A percentile compares a stretch with the other conserved stretches of the same genome.
Evolutionary conservation across 2,113 vertebrate species (phyloP).

Genomic region (Gallinago paraguaiae): DNA sequence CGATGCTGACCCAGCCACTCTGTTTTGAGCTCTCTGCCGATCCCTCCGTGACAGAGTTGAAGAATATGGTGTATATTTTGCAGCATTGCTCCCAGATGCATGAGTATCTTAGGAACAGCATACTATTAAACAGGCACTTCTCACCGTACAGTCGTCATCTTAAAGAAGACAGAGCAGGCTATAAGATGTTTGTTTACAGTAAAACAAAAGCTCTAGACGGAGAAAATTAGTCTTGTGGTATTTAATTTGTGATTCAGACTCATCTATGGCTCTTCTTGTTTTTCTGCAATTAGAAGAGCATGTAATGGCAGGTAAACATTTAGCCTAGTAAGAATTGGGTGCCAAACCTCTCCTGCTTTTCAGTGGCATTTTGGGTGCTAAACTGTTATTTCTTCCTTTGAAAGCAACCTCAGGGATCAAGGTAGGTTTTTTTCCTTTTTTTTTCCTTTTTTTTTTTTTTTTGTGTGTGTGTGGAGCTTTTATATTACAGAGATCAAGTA

Average conservation of each 20-base stretch:
- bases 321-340: not conserved
- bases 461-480: not conserved
- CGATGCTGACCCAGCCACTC: not conserved
- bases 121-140: not conserved
- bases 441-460: rapidly evolving
- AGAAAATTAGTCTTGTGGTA: not conserved
- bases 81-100: not conserved
- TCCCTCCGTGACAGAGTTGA: not conserved
- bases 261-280: conserved; percentile 8
- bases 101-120: not conserved
- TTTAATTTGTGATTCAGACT: conserved; percentile 49
- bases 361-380: not conserved
- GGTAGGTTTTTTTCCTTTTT: rapidly evolving
- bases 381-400: not conserved
- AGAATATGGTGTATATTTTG: not conserved
- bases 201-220: conserved; percentile 45
- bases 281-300: conserved; percentile 23
- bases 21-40: not conserved
- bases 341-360: not conserved
- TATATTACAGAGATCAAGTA: not conserved
- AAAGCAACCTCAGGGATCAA: not conserved
- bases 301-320: not conserved
- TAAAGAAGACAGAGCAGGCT: conserved; percentile 26
- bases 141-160: not conserved
- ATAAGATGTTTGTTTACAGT: conserved; percentile 40